A percentile compares a stretch with the other conserved stretches of the same genome.
Conservation (phyloP, 2,113 vertebrate species). For the Physeter macrocephalus region DNA sequence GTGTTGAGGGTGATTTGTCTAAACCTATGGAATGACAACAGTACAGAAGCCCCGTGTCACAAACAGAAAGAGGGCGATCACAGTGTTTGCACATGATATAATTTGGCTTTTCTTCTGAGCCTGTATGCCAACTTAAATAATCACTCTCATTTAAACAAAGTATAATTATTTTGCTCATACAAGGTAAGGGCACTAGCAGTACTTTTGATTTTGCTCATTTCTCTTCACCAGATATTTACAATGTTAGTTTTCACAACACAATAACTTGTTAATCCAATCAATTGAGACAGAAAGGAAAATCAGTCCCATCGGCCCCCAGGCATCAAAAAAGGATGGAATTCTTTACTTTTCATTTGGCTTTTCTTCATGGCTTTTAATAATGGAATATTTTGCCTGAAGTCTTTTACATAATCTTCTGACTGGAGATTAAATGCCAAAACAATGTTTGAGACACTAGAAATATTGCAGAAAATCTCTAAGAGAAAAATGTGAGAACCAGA, state of each 20-base stretch:
- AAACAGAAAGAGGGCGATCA: background rate
- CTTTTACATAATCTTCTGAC: background rate
- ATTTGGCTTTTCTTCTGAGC: background rate
- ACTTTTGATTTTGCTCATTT: background rate
- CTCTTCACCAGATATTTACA: background rate
- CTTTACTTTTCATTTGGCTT: background rate
- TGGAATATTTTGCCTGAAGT: background rate
- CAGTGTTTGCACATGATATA: background rate
- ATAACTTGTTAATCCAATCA: background rate
- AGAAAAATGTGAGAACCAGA: background rate
- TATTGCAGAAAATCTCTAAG: background rate
- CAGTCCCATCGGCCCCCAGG: background rate
- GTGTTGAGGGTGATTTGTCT: background rate
- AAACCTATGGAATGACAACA: background rate
- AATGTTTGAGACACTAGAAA: background rate
- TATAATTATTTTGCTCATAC: background rate
- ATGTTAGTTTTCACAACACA: background rate
- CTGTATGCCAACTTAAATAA: constrained; percentile 4
- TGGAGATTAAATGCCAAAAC: background rate
- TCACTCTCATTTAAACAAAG: background rate
- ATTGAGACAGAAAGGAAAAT: background rate
- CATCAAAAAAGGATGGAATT: background rate
- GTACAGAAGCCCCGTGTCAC: background rate
- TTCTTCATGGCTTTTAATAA: background rate
- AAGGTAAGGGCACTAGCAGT: background rate